Evolutionary conservation across 23 tunicate species (phyloP).

Genomic region (Styela clava): DNA sequence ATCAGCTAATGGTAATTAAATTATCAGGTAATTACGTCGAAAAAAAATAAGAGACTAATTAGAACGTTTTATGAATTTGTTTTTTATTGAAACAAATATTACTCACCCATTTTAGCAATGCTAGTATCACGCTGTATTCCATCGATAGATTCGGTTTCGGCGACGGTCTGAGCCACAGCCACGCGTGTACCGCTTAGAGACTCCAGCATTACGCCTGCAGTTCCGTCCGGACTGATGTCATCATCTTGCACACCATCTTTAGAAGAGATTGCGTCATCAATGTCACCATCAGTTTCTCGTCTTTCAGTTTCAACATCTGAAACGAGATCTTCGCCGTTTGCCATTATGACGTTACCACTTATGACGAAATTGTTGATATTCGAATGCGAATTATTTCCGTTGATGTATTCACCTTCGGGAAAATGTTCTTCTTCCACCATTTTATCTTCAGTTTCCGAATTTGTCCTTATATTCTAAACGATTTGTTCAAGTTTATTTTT

Average conservation of each 20-base stretch:
- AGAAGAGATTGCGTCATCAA: neutral
- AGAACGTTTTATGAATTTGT: too few relatives aligned
- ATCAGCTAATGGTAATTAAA: too few relatives aligned
- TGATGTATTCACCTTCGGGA: neutral
- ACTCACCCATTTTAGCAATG: too few relatives aligned
- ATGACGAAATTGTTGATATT: neutral
- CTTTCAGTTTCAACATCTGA: neutral
- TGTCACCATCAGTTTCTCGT: neutral
- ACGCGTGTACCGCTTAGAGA: neutral
- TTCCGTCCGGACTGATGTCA: neutral
- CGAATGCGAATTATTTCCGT: neutral
- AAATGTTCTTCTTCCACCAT: neutral
- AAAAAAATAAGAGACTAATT: too few relatives aligned
- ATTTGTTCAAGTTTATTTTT: too few relatives aligned
- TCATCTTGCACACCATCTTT: neutral
- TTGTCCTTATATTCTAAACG: too few relatives aligned
- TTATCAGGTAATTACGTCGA: too few relatives aligned
- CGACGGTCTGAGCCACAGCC: neutral
- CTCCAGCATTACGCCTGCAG: constrained; percentile 10
- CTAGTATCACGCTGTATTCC: too few relatives aligned
- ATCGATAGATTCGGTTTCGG: neutral
- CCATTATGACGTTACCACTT: constrained; percentile 19
- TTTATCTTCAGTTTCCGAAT: neutral
- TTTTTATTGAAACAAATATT: too few relatives aligned
- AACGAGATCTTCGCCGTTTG: neutral